These are phyloP conservation scores for Motacilla tschutschensis DNA, from an alignment of 2,113 vertebrate genomes.

Conservation along the genomic window DNA sequence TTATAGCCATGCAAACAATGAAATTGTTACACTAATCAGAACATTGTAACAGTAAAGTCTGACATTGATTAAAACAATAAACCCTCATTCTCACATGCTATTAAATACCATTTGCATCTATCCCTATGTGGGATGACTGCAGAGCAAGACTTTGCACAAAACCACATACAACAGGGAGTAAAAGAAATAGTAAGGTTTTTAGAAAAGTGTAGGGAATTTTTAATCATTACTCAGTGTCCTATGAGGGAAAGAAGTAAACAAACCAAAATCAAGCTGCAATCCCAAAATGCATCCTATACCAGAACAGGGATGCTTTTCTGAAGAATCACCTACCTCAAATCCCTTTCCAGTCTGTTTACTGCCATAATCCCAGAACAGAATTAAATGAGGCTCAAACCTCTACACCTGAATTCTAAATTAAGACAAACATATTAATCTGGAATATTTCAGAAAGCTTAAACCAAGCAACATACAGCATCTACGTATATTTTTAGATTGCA, in stretches of 20 bases:
- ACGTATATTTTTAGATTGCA: neutral
- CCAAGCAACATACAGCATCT: neutral
- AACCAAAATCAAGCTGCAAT: neutral
- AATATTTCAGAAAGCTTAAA: neutral
- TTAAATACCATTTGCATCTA: neutral
- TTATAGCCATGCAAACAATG: fast-evolving
- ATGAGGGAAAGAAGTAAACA: neutral
- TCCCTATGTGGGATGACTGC: neutral
- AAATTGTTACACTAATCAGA: neutral
- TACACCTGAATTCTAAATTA: neutral
- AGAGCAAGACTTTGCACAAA: neutral
- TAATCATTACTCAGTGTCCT: neutral
- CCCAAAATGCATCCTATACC: neutral
- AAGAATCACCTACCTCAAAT: neutral
- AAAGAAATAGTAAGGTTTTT: neutral
- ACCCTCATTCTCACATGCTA: neutral
- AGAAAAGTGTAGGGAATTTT: neutral
- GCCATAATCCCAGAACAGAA: neutral
- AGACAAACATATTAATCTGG: neutral
- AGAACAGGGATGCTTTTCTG: neutral
- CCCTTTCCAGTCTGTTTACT: neutral
- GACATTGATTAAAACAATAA: neutral
- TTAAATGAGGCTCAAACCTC: neutral
- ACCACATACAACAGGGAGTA: neutral
- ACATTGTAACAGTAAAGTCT: neutral